These are phyloP conservation scores for Pyxicephalus adspersus DNA, from an alignment of 2,113 vertebrate species.

Conservation along the genomic window DNA sequence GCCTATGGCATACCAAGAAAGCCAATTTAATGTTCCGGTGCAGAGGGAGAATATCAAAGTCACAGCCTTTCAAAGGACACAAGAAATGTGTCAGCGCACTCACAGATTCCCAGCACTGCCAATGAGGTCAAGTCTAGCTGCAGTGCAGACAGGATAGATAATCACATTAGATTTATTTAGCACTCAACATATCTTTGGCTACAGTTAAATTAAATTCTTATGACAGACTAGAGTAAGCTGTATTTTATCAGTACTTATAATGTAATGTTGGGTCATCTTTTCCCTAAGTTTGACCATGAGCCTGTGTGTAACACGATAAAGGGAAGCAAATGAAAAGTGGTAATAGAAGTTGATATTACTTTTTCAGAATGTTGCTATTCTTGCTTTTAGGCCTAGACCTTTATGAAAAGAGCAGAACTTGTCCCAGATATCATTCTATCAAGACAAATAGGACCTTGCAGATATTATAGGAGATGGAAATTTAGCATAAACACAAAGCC, in stretches of 20 bases:
- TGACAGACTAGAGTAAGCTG: conserved; percentile 7
- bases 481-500: too few relatives aligned
- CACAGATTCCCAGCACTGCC: not conserved
- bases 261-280: not conserved
- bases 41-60: not conserved
- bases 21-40: conserved; percentile 21
- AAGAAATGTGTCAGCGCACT: conserved; percentile 1
- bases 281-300: not conserved
- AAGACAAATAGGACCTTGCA: too few relatives aligned
- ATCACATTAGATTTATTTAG: conserved; percentile 25
- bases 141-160: conserved; percentile 1
- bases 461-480: too few relatives aligned
- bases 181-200: conserved; percentile 30
- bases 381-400: too few relatives aligned
- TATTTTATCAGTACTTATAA: not conserved
- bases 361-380: too few relatives aligned
- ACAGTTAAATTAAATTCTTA: conserved; percentile 24
- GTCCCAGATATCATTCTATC: too few relatives aligned
- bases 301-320: not conserved
- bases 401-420: too few relatives aligned
- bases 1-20: not conserved
- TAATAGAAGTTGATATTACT: too few relatives aligned
- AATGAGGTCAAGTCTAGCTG: conserved; percentile 2
- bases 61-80: conserved; percentile 17
- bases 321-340: too few relatives aligned